Conservation (phyloP, 2,113 vertebrate genomes). For the Melanotaenia duboulayi region DNA sequence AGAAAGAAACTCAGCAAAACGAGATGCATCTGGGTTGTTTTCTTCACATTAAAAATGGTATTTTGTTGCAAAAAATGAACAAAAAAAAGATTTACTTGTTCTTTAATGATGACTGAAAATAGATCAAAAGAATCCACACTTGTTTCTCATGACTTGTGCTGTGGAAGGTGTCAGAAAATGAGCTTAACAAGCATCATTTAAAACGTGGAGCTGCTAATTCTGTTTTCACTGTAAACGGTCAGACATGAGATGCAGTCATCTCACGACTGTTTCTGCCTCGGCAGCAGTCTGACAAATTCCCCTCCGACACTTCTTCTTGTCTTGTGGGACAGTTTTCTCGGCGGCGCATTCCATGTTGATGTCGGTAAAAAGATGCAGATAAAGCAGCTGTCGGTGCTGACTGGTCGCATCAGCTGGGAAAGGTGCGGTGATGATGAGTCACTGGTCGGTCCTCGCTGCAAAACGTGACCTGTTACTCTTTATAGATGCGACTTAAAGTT, state of each 20-base stretch:
- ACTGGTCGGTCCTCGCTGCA: conserved; percentile 21
- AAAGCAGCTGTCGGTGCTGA: neutral
- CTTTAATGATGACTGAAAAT: no score
- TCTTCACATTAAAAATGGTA: no score
- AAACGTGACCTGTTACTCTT: conserved; percentile 14
- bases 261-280: conserved; percentile 31
- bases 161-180: no score
- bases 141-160: no score
- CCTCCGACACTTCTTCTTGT: conserved; percentile 52
- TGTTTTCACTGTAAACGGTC: neutral
- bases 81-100: no score
- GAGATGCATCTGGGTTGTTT: no score
- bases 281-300: conserved; percentile 48
- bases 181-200: no score
- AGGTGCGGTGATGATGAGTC: conserved; percentile 44
- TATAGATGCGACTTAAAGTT: neutral
- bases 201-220: no score
- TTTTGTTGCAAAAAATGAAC: no score
- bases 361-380: conserved; percentile 29
- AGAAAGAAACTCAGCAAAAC: neutral
- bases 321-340: conserved; percentile 37
- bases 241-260: conserved; percentile 53
- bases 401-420: conserved; percentile 33
- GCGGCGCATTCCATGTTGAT: conserved; percentile 22
- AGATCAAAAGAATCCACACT: no score